phyloP scores from a whole-genome alignment of 2,113 vertebrate species.

The Rallus limicola region DNA sequence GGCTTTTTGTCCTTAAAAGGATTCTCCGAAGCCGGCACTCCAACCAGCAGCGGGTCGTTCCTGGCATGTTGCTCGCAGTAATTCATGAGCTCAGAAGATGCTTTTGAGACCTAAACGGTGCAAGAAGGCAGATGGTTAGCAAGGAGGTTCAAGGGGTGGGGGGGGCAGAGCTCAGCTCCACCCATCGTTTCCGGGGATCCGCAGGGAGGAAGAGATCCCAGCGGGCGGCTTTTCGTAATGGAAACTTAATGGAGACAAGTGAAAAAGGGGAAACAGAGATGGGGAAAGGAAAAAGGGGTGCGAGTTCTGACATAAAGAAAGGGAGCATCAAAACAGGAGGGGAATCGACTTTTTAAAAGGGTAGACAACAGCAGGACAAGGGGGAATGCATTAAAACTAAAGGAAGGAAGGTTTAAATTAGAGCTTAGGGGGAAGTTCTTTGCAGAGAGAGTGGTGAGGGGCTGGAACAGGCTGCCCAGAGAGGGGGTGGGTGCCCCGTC shows the following conservation, averaged over 20 bases:
- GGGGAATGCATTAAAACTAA: too few species aligned
- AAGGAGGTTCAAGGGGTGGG: not conserved
- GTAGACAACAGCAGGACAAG: too few species aligned
- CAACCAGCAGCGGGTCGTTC: slow-evolving; percentile 91
- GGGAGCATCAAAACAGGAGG: too few species aligned
- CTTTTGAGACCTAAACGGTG: slow-evolving; percentile 88
- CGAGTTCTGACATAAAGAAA: not conserved
- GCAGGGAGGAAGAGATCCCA: not conserved
- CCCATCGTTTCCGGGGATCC: not conserved
- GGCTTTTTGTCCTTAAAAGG: slow-evolving; percentile 99
- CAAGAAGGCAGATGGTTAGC: not conserved
- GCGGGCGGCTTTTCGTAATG: fast-evolving
- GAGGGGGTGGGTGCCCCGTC: too few species aligned
- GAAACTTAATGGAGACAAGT: not conserved
- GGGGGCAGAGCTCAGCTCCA: not conserved
- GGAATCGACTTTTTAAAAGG: too few species aligned
- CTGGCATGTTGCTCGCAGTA: slow-evolving; percentile 95
- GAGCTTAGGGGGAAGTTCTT: too few species aligned
- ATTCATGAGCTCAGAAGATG: slow-evolving; percentile 92
- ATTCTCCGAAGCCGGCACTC: slow-evolving; percentile 93
- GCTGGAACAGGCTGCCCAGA: too few species aligned
- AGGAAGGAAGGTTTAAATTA: too few species aligned
- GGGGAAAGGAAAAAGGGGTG: not conserved
- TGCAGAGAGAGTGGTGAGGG: too few species aligned
- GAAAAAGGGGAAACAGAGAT: not conserved